A percentile compares a stretch with the other conserved stretches of the same genome.
Conservation (phyloP, 2,797 vertebrate species). For the Sebastes oblongus region DNA sequence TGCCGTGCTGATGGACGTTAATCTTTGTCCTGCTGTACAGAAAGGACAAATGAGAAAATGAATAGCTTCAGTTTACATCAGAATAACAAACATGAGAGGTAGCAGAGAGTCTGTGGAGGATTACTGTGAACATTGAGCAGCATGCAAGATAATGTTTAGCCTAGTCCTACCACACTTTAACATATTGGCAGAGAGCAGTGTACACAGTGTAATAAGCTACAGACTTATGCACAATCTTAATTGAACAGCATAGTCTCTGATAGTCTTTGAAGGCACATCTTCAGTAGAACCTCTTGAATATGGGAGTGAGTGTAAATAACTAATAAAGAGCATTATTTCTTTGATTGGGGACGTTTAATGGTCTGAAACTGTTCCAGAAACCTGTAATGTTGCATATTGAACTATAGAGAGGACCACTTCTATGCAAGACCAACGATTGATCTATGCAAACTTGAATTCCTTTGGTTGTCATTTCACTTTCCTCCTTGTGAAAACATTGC, state of each 20-base stretch:
- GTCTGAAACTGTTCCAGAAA: neutral
- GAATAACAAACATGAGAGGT: neutral
- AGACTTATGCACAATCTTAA: neutral
- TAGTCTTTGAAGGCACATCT: neutral
- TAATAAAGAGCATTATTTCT: neutral
- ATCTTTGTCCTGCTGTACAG: neutral
- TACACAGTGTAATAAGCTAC: neutral
- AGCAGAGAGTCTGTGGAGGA: neutral
- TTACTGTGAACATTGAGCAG: neutral
- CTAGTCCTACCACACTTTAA: neutral
- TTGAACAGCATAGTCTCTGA: neutral
- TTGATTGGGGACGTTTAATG: neutral
- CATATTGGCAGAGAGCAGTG: neutral
- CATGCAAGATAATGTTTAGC: neutral
- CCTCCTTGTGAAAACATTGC: neutral
- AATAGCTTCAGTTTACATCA: neutral
- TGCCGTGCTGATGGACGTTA: neutral
- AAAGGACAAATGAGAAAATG: neutral
- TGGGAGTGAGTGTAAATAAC: neutral
- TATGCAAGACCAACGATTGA: constrained; percentile 1
- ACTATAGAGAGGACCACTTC: neutral
- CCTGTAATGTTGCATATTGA: neutral
- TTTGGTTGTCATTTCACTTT: neutral
- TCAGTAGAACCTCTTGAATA: neutral
- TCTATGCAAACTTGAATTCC: constrained; percentile 13